These are phyloP conservation scores for Formicarius rufipectus DNA, from an alignment of 2,113 vertebrate genomes.

Conservation along the genomic window DNA sequence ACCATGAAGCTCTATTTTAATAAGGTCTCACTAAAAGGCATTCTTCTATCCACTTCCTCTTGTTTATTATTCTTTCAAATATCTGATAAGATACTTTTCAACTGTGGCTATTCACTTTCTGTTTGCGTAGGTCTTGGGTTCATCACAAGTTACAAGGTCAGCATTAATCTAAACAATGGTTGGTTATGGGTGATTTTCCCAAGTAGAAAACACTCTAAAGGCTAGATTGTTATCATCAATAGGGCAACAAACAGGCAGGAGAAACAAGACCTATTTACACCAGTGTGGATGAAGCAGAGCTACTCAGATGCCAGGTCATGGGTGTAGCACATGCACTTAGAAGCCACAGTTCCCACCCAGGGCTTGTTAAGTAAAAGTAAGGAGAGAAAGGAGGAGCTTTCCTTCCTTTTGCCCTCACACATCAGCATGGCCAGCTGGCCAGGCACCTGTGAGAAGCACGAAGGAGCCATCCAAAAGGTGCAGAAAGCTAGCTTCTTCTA, in stretches of 20 bases:
- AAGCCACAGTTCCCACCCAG: neutral
- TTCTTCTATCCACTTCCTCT: slow-evolving; percentile 56
- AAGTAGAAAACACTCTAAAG: slow-evolving; percentile 40
- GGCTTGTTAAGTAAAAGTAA: neutral
- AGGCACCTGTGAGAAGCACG: neutral
- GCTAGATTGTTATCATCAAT: slow-evolving; percentile 52
- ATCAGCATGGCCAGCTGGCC: fast-evolving
- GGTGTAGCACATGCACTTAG: slow-evolving; percentile 1
- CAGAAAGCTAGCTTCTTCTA: neutral
- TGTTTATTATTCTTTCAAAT: slow-evolving; percentile 67
- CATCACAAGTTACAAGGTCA: slow-evolving; percentile 67
- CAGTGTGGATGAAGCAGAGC: neutral
- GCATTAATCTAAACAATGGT: slow-evolving; percentile 54
- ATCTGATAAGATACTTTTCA: slow-evolving; percentile 61
- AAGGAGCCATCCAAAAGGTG: neutral
- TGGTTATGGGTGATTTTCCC: slow-evolving; percentile 33
- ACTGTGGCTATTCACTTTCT: slow-evolving; percentile 59
- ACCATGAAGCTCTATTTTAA: slow-evolving; percentile 3
- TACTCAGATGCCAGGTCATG: slow-evolving; percentile 31
- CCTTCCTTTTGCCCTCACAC: neutral
- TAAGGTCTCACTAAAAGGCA: neutral
- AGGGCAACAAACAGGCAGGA: slow-evolving; percentile 1
- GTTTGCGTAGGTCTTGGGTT: slow-evolving; percentile 62
- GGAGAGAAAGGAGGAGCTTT: neutral
- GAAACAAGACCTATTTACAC: neutral